phyloP scores from a whole-genome alignment of 2,888 invertebrate genomes.

The Euspilapteryx auroguttella region DNA sequence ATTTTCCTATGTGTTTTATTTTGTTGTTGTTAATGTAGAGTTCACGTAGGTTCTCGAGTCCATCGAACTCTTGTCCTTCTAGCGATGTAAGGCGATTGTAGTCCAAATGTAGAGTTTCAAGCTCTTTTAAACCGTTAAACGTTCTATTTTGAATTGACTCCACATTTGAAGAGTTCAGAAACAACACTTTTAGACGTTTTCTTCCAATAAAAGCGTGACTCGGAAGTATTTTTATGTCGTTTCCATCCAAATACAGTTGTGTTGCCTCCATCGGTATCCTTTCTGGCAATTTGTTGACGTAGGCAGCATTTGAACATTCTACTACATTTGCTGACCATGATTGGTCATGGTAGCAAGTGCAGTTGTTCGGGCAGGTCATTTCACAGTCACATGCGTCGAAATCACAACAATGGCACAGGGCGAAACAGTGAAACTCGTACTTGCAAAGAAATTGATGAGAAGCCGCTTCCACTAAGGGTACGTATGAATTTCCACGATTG shows the following conservation, averaged over 20 bases:
- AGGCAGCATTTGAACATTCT: slow-evolving; percentile 75
- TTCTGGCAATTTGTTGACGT: slow-evolving; percentile 71
- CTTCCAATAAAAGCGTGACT: slow-evolving; percentile 86
- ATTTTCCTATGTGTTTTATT: slow-evolving; percentile 69
- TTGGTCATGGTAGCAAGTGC: slow-evolving; percentile 87
- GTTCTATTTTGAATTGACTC: slow-evolving; percentile 79
- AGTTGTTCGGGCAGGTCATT: slow-evolving; percentile 86
- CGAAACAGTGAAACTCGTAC: slow-evolving; percentile 84
- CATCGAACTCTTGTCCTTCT: slow-evolving; percentile 80
- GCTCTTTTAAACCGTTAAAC: slow-evolving; percentile 79
- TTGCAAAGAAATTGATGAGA: slow-evolving; percentile 84
- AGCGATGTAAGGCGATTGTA: slow-evolving; percentile 71
- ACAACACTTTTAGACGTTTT: slow-evolving; percentile 74
- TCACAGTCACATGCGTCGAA: slow-evolving; percentile 92
- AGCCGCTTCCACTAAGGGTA: slow-evolving; percentile 76
- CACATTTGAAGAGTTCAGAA: slow-evolving; percentile 77
- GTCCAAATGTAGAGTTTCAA: slow-evolving; percentile 75
- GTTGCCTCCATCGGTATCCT: slow-evolving; percentile 90
- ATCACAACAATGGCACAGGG: slow-evolving; percentile 87
- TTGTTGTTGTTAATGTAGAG: slow-evolving; percentile 76
- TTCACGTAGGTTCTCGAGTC: slow-evolving; percentile 70
- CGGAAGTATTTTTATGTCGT: slow-evolving; percentile 73
- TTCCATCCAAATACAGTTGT: slow-evolving; percentile 84
- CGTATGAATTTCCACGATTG: slow-evolving; percentile 72
- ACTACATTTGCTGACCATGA: slow-evolving; percentile 86